phyloP scores from a whole-genome alignment of 1,140 invertebrate genomes.

The Musca vetustissima region DNA sequence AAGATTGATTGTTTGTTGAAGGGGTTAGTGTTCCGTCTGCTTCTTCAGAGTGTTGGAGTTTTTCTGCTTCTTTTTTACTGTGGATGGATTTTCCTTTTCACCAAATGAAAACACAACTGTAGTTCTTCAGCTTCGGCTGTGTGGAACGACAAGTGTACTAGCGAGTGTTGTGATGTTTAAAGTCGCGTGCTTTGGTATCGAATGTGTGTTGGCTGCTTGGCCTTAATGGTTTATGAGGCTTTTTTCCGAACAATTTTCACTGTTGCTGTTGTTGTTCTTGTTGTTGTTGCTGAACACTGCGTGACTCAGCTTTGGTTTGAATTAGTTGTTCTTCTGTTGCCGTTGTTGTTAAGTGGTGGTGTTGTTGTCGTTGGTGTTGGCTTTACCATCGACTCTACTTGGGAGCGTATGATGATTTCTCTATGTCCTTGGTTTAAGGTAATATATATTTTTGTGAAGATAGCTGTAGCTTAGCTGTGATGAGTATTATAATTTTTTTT shows the following conservation, averaged over 20 bases:
- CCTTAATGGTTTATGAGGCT: not conserved
- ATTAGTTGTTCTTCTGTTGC: no score
- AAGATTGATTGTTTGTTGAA: not conserved
- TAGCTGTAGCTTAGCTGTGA: no score
- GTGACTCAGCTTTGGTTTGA: constrained; percentile 14
- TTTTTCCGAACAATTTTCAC: not conserved
- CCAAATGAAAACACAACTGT: not conserved
- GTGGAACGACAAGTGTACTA: no score
- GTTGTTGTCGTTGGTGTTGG: no score
- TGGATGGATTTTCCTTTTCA: not conserved
- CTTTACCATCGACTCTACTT: no score
- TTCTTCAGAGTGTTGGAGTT: not conserved
- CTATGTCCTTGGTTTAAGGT: constrained; percentile 17
- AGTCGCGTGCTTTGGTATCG: constrained; percentile 9
- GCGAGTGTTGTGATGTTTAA: not conserved
- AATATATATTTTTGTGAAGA: constrained; percentile 3
- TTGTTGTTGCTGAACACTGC: constrained; percentile 14
- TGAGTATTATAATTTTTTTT: no score
- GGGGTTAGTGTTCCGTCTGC: not conserved
- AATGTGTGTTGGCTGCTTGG: not conserved
- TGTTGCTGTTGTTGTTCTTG: not conserved
- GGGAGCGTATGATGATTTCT: no score
- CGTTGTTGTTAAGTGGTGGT: constrained; percentile 4
- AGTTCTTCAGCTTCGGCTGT: not conserved
- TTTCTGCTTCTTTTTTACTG: not conserved